phyloP scores from a whole-genome alignment of 2,888 invertebrate genomes.

The Leptinotarsa rubiginosa region DNA sequence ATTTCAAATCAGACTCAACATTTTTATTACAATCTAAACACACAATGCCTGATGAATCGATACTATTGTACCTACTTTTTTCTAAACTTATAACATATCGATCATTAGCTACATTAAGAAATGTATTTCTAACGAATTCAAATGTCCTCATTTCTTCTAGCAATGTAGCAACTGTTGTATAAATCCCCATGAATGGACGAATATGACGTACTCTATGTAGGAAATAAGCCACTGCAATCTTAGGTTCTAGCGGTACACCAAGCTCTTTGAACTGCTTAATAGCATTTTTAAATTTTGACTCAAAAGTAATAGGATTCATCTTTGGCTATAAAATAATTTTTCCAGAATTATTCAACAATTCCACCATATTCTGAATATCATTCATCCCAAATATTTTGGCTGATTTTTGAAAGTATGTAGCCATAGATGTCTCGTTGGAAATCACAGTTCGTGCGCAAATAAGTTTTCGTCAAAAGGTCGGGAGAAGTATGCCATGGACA shows the following conservation, averaged over 20 bases:
- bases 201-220: not conserved
- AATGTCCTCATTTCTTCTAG: not conserved
- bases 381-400: not conserved
- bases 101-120: no score
- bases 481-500: not conserved
- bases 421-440: not conserved
- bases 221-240: not conserved
- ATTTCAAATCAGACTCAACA: no score
- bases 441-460: constrained; percentile 2
- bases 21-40: no score
- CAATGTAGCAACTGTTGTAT: not conserved
- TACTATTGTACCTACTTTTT: no score
- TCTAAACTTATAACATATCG: no score
- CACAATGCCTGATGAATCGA: no score
- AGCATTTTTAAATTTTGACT: constrained; percentile 9
- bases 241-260: not conserved
- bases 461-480: not conserved
- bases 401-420: not conserved
- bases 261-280: not conserved
- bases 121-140: no score
- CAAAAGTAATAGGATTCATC: not conserved
- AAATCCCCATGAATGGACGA: not conserved
- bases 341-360: not conserved
- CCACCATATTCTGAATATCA: not conserved
- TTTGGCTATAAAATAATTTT: not conserved